These are phyloP conservation scores for Kryptolebias marmoratus DNA, from an alignment of 2,113 vertebrate species.

Conservation along the genomic window DNA sequence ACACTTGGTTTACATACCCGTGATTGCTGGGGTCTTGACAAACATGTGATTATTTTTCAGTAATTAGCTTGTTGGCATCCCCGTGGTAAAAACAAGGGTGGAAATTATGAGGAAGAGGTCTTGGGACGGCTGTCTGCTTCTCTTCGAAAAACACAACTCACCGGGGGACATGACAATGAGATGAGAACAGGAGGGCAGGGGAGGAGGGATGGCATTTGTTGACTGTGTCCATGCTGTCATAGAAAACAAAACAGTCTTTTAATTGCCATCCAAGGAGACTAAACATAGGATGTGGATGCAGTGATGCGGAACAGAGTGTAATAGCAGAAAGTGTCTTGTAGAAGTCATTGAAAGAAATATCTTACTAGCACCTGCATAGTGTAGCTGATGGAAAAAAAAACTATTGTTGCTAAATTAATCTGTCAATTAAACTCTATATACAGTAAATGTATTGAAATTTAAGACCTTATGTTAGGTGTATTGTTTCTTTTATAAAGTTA, in stretches of 20 bases:
- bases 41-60: constrained; percentile 79
- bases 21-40: constrained; percentile 75
- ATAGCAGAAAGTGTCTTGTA: constrained; percentile 31
- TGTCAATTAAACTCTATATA: not conserved
- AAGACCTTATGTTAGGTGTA: not conserved
- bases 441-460: not conserved
- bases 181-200: constrained; percentile 51
- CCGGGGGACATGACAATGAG: constrained; percentile 64
- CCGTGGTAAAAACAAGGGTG: constrained; percentile 70
- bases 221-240: constrained; percentile 66
- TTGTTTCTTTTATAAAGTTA: not conserved
- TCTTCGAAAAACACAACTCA: constrained; percentile 69
- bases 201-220: constrained; percentile 53
- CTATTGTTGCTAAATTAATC: constrained; percentile 2
- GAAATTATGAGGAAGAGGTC: constrained; percentile 75
- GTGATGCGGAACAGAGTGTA: constrained; percentile 42
- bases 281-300: constrained; percentile 25
- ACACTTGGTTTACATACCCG: constrained; percentile 58
- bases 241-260: constrained; percentile 54
- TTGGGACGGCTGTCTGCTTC: constrained; percentile 64
- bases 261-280: constrained; percentile 60
- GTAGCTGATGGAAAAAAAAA: not conserved
- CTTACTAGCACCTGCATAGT: not conserved
- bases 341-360: not conserved
- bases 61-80: constrained; percentile 78